phyloP scores from a whole-genome alignment of 2,888 invertebrate genomes.

The Mythimna ferrago region DNA sequence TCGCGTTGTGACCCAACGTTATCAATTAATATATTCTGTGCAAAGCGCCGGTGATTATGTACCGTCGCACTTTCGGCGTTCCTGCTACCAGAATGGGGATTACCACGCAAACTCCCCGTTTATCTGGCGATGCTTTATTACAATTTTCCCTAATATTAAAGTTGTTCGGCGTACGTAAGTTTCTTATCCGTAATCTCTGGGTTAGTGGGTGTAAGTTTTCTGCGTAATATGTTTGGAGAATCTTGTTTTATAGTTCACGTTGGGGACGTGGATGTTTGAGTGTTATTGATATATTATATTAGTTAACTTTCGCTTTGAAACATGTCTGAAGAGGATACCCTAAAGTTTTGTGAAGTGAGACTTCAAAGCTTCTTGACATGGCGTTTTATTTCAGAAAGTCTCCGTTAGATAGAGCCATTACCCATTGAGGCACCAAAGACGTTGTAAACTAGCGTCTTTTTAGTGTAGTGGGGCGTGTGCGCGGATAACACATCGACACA shows the following conservation, averaged over 20 bases:
- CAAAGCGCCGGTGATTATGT: constrained; percentile 69
- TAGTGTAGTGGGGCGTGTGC: constrained; percentile 63
- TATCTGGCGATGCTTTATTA: constrained; percentile 69
- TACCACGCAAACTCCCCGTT: constrained; percentile 66
- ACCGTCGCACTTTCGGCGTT: constrained; percentile 55
- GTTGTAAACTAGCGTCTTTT: constrained; percentile 65
- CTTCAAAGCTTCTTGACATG: constrained; percentile 41
- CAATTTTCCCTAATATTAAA: constrained; percentile 66
- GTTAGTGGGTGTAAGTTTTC: constrained; percentile 63
- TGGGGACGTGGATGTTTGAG: constrained; percentile 37
- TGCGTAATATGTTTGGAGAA: constrained; percentile 55
- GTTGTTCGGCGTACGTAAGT: constrained; percentile 55
- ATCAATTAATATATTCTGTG: constrained; percentile 84
- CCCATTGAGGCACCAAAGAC: constrained; percentile 61
- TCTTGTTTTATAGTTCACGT: constrained; percentile 52
- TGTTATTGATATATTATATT: constrained; percentile 54
- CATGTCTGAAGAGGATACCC: constrained; percentile 33
- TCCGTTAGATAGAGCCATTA: constrained; percentile 60
- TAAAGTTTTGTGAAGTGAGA: constrained; percentile 31
- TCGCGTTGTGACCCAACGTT: constrained; percentile 76
- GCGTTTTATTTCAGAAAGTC: constrained; percentile 44
- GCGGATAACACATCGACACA: constrained; percentile 78
- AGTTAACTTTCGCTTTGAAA: constrained; percentile 43
- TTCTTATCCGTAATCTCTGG: constrained; percentile 62
- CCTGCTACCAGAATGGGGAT: constrained; percentile 69